phyloP scores from a whole-genome alignment of 2,888 invertebrate species.

The Baccha elongata region DNA sequence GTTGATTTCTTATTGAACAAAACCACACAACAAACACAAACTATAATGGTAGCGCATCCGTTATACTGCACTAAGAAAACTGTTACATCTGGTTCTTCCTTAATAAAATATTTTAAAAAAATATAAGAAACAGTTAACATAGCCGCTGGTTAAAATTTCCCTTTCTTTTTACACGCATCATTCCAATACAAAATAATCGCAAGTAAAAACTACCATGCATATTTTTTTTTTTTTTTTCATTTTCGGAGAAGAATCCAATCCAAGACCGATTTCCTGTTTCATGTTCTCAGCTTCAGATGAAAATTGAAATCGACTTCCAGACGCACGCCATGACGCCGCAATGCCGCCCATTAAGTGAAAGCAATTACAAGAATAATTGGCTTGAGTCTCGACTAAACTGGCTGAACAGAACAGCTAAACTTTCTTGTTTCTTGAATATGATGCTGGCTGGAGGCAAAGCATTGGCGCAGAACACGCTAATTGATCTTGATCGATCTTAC shows the following conservation, averaged over 20 bases:
- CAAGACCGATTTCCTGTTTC: conserved; percentile 64
- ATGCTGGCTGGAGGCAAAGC: conserved; percentile 38
- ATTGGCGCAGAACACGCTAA: conserved; percentile 65
- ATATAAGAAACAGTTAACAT: background rate
- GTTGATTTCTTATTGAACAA: too few relatives aligned
- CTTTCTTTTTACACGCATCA: conserved; percentile 44
- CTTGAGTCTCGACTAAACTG: conserved; percentile 27
- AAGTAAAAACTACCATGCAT: too few relatives aligned
- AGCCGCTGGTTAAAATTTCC: conserved; percentile 27
- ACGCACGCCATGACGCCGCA: background rate
- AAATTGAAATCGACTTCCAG: conserved; percentile 50
- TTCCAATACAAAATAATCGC: conserved; percentile 13
- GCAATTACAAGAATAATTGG: conserved; percentile 66
- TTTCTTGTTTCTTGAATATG: conserved; percentile 66
- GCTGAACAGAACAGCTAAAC: conserved; percentile 48
- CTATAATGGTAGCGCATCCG: too few relatives aligned
- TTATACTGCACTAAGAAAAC: too few relatives aligned
- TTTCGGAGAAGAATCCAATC: conserved; percentile 30
- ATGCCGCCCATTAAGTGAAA: conserved; percentile 65
- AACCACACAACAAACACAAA: too few relatives aligned
- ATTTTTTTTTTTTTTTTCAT: conserved; percentile 4
- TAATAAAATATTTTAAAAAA: too few relatives aligned
- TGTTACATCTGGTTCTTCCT: too few relatives aligned
- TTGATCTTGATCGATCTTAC: conserved; percentile 66
- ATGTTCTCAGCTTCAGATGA: conserved; percentile 50